Evolutionary conservation across 2,797 vertebrate genomes (phyloP).

Genomic region (Delichon dasypus): DNA sequence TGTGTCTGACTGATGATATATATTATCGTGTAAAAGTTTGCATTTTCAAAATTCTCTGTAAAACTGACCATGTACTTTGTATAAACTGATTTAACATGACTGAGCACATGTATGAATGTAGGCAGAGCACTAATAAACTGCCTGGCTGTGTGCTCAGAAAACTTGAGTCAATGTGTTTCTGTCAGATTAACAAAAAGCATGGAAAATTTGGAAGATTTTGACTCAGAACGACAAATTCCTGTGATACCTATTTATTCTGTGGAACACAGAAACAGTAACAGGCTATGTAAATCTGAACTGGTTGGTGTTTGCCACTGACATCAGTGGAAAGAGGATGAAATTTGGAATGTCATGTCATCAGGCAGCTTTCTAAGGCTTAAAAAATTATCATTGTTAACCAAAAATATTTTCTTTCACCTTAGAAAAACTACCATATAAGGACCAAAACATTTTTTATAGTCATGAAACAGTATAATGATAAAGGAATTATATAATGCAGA

Average conservation of each 20-base stretch:
- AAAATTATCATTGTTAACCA: neutral
- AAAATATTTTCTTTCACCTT: neutral
- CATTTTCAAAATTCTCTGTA: neutral
- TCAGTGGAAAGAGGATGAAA: neutral
- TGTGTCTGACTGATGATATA: neutral
- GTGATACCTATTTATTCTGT: neutral
- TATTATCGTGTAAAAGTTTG: neutral
- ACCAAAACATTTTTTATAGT: neutral
- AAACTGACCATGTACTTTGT: neutral
- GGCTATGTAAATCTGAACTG: neutral
- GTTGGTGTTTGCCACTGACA: neutral
- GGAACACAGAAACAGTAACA: neutral
- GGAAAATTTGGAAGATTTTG: neutral
- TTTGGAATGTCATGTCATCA: neutral
- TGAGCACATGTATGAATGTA: neutral
- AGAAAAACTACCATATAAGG: neutral
- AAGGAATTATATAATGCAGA: neutral
- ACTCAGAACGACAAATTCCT: neutral
- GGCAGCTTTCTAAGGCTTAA: neutral
- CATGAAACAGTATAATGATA: neutral
- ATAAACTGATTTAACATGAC: neutral
- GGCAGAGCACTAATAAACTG: neutral
- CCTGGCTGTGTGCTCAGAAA: neutral
- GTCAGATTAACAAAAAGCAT: neutral
- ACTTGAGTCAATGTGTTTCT: neutral